Base-by-base conservation (phyloP, 2,888 invertebrate genomes). In the Protonemura montana region DNA sequence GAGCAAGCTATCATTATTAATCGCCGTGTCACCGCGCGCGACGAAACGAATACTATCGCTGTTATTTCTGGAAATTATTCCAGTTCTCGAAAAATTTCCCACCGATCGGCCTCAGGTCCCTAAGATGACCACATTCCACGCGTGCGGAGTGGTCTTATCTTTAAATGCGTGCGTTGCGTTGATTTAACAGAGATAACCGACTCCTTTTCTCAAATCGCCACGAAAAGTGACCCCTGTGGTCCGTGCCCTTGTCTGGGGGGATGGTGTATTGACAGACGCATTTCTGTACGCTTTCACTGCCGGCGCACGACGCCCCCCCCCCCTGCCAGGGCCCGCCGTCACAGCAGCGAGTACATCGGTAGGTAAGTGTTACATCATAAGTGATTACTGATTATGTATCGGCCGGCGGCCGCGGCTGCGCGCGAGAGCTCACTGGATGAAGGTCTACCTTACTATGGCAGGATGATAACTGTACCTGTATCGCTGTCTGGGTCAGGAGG, bases 401-500 rank as follows among this genome's bases (percentile, higher is more conserved):
- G 21, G 59, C 59, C 59, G 59, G 13, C 59, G 59, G 59, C 21
- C 78, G 27, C 25, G 25, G 27, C 25, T 81, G 81, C 29, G n/a
- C 29, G 82, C 29, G 16, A 28, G 28, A 35, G 30, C n/a, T 82
- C 42, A 83, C 41, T 83, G 41, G 30, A 29, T 29, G 82, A 41
- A 35, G 82, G 78, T 29, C 78, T 78, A 27, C 26, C n/a, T 78
- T 78, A 78, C 27, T 78, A 78, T 13, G 78, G 78, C 78, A 26
- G 78, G 82, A 59, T 59, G 84, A 92, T 92, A 92, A 92, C 92
- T 92, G 92, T 91, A 92, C 91, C 90, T 90, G 89, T 90, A 35
- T 84, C 78, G 30, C 91, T 92, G 92, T 93, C 93, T 93, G 92
- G 93, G 93, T 93, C 93, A 93, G 91, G 91, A 92, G 92, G 92